Conservation (phyloP, 2,888 invertebrate species). For the Tenthredo amoena region DNA sequence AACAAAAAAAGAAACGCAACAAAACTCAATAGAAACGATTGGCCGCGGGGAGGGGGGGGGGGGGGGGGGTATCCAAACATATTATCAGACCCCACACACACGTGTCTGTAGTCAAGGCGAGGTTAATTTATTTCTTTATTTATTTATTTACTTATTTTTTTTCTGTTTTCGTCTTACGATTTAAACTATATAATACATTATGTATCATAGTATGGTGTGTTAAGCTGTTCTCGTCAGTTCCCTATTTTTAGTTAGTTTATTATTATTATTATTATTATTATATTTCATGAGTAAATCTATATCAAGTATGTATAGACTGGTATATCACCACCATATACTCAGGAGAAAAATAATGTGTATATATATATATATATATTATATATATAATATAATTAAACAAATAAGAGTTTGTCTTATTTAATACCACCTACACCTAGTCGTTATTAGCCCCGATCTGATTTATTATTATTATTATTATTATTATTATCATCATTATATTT, state of each 20-base stretch:
- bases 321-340: too few relatives aligned
- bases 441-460: neutral
- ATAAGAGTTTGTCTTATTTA: slow-evolving; percentile 53
- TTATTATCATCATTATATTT: neutral
- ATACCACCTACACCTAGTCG: slow-evolving; percentile 57
- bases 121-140: neutral
- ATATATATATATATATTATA: too few relatives aligned
- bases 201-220: too few relatives aligned
- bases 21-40: too few relatives aligned
- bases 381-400: neutral
- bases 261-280: neutral
- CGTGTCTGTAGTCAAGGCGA: neutral
- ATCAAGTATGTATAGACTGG: too few relatives aligned
- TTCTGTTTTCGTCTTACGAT: too few relatives aligned
- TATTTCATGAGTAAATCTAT: neutral
- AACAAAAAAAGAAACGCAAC: too few relatives aligned
- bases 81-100: neutral
- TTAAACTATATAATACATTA: too few relatives aligned
- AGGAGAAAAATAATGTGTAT: too few relatives aligned
- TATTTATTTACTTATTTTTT: neutral
- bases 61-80: neutral
- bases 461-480: neutral
- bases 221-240: too few relatives aligned
- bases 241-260: too few relatives aligned
- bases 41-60: neutral